Evolutionary conservation across 2,888 invertebrate genomes (phyloP), one percentile per base, ranked within the genome.

Genomic region (Tenthredo livida): DNA sequence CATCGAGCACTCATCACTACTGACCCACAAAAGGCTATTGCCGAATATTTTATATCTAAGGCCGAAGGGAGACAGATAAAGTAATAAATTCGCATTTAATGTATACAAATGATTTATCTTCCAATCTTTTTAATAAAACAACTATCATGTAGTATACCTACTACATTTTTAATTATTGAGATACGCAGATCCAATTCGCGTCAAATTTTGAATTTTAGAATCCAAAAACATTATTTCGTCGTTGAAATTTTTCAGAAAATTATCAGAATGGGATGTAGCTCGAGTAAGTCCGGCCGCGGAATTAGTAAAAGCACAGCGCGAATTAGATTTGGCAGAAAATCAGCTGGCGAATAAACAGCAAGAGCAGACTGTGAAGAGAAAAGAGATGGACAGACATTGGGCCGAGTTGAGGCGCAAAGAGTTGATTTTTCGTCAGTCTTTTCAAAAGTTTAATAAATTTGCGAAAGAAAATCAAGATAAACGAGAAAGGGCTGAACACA

Each of bases 391-490:
- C 88, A 89, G 90, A 47, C 94, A 95, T 89, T 96, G 96, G 96
- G 90, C 93, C 0, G 95, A 95, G 0, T 90, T 96, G 72, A 92
- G 94, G 47, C 92, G 91, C 5, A 95, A 95, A 88, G 95, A 96
- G 88, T 89, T 94, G 85, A 88, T 94, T 43, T 91, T 96, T 0
- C 94, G 95, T 84, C 94, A 95, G 83, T 95, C 95, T 1, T 96
- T 96, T 88, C 94, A 95, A 65, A 95, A 95, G 89, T 96, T 95
- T 87, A 95, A 96, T 88, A 95, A 95, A 93, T 96, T 96, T 88
- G 95, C 96, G 7, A 93, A 94, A 88, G 96, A 96, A 89, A 96
- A 96, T 90, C 94, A 95, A 87, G 95, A 96, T 88, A 96, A 96
- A 88, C 94, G 95, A 15, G 95, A 95, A 84, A 94, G 96, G 10